phyloP scores from a whole-genome alignment of 92 coral and sea anemone species.

The Porites rus region DNA sequence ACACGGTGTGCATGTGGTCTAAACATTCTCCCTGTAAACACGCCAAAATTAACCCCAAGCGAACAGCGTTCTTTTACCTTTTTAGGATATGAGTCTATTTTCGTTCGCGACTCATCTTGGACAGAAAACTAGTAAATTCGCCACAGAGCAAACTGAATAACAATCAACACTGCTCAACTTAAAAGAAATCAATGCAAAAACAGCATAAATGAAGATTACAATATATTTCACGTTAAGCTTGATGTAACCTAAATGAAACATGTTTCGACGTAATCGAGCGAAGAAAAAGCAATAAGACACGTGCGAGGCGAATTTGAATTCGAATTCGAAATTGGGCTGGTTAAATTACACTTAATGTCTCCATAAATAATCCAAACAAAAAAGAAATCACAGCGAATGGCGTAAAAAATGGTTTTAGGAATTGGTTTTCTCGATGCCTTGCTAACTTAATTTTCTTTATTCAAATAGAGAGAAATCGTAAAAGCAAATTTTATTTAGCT shows the following conservation, averaged over 20 bases:
- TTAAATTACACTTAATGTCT: constrained; percentile 21
- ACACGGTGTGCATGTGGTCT: not conserved
- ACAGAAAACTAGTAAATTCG: not conserved
- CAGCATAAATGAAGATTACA: not conserved
- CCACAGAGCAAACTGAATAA: not conserved
- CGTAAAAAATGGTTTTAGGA: not conserved
- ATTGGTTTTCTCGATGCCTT: not conserved
- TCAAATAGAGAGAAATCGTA: not conserved
- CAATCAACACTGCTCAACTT: not conserved
- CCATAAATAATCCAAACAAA: constrained; percentile 21
- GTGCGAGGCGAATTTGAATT: constrained; percentile 12
- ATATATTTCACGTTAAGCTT: not conserved
- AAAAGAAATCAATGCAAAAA: not conserved
- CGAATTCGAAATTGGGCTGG: constrained; percentile 21
- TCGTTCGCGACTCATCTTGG: not conserved
- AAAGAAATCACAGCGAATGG: not conserved
- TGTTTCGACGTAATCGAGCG: not conserved
- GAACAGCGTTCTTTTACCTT: not conserved
- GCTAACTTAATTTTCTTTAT: not conserved
- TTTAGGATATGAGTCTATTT: not conserved
- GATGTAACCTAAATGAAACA: not conserved
- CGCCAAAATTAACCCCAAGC: not conserved
- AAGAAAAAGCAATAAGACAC: constrained; percentile 1
- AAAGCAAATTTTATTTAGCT: not conserved
- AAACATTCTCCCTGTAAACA: not conserved